Base-by-base conservation (phyloP, 2,797 vertebrate genomes). In the Yasuhikotakia modesta region DNA sequence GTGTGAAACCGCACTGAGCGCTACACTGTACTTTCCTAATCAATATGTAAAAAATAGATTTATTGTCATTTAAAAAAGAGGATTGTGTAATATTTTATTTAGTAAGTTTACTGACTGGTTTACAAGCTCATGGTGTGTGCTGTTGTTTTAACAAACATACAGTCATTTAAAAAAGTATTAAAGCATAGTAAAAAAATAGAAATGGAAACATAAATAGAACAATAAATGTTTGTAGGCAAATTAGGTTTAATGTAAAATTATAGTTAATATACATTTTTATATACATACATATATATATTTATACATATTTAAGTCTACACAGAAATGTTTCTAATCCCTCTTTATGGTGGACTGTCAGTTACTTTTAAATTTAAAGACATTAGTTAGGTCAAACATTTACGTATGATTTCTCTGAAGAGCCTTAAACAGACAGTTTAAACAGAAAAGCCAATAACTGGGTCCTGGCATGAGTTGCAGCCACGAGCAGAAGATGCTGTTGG, bases 401-500 rank as follows among this genome's bases (percentile, higher is more conserved):
- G 27, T 21, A 32, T 32, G 17, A n/a, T 61, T 27, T 30, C 32
- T 17, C 45, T 30, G 32, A 45, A 2, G 39, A 16, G 22, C 35
- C 13, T 24, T 12, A 14, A 48, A 8, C 14, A 14, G 27, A 64
- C 30, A 32, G n/a, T n/a, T n/a, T n/a, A n/a, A n/a, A 53, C 27
- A 73, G 45, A 67, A 14, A 45, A 17, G 13, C 32, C 46, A 24
- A 27, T 67, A 19, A 30, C 16, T 43, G 24, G 61, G 45, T 61
- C 32, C 63, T 43, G 57, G 52, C 4, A 17, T 19, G 13, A 43
- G 22, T 32, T 48, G 3, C 30, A 48, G 35, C 17, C 39, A 5
- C 21, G 57, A 43, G 55, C 58, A 82, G 84, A 87, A 87, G 79
- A 86, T 61, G 58, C 57, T 78, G 12, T 1, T 30, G 80, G 80